Evolutionary conservation across 2,888 invertebrate species (phyloP), one percentile per base, ranked within the genome.

Genomic region (Stegana nigrithorax): DNA sequence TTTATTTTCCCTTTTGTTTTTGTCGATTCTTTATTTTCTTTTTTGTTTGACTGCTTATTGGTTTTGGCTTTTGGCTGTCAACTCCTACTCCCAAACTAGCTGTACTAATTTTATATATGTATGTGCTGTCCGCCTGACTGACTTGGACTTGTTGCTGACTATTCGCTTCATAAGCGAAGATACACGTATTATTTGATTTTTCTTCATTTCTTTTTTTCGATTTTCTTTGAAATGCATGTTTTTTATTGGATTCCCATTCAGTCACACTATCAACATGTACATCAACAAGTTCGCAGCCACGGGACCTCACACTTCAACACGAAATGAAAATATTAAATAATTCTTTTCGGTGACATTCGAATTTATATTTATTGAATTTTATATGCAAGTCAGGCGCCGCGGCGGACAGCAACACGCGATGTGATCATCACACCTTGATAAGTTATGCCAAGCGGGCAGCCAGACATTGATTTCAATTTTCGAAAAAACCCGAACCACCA

Each of bases 371-470:
- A 80, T 76, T 76, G 75, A 76, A 73, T 77, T 69, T 64, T 61
- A 80, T 79, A 76, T 76, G 81, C 81, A 75, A 77, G 80, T 79
- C 75, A 80, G 75, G 81, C 75, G 75, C 75, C 75, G 71, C 77
- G 73, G 73, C 36, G 32, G 53, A 32, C 32, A 19, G 36, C 53
- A 29, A 32, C 75, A 76, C 81, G 76, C 76, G 79, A 76, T 57
- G 75, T 77, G 75, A 76, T 76, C 80, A 76, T 76, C 75, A 76
- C 75, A 76, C 75, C 81, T 76, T 79, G 75, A 76, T 76, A 76
- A 76, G 67, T 63, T 36, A 23, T 21, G 59, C 51, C 63, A 21
- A 47, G 8, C n/a, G n/a, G n/a, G n/a, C n/a, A n/a, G n/a, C n/a
- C n/a, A n/a, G n/a, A n/a, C n/a, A n/a, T n/a, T n/a, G n/a, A n/a